These are phyloP conservation scores for Trissolcus basalis DNA, from an alignment of 1,140 invertebrate species.

Conservation along the genomic window DNA sequence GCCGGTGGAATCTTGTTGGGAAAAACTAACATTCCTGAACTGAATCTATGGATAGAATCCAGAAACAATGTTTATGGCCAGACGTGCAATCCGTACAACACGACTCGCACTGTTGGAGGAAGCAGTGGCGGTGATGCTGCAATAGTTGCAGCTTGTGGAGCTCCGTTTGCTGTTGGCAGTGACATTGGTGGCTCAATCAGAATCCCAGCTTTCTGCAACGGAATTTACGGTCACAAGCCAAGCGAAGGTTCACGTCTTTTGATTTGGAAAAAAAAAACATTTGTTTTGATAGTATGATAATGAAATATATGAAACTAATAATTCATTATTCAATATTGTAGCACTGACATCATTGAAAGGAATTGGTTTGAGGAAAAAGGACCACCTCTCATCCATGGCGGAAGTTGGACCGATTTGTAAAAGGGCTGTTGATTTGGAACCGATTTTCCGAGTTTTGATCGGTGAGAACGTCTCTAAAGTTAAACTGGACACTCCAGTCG, in stretches of 20 bases:
- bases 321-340: conserved; percentile 38
- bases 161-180: conserved; percentile 88
- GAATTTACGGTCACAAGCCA: conserved; percentile 94
- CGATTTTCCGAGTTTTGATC: conserved; percentile 82
- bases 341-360: conserved; percentile 75
- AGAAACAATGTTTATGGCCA: conserved; percentile 94
- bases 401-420: conserved; percentile 87
- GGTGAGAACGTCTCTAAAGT: conserved; percentile 73
- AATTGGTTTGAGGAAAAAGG: conserved; percentile 78
- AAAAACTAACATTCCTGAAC: conserved; percentile 95
- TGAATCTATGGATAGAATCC: conserved; percentile 91
- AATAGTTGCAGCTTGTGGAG: conserved; percentile 84
- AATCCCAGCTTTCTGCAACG: conserved; percentile 96
- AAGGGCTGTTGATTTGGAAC: conserved; percentile 84
- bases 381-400: conserved; percentile 80
- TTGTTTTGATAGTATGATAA: no score
- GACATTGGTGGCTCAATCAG: conserved; percentile 97
- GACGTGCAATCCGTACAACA: conserved; percentile 95
- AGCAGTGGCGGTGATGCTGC: conserved; percentile 89
- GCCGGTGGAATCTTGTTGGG: conserved; percentile 92
- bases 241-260: conserved; percentile 78
- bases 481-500: conserved; percentile 76
- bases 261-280: neutral
- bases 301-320: no score
- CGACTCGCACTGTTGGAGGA: conserved; percentile 87